Evolutionary conservation across 2,797 vertebrate genomes (phyloP).

Genomic region (Thaleichthys pacificus): DNA sequence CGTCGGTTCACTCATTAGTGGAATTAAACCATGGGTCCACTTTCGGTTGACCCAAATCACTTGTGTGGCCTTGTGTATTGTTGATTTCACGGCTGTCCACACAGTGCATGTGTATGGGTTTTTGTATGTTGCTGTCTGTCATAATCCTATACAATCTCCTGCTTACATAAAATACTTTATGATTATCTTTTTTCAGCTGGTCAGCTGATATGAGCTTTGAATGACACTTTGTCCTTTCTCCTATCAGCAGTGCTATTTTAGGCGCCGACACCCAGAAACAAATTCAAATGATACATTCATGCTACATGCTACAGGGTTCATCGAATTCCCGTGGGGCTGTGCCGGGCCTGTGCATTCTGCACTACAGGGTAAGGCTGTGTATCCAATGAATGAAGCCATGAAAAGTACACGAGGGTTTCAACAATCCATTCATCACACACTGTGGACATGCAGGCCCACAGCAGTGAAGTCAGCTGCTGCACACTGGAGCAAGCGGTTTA

Average conservation of each 20-base stretch:
- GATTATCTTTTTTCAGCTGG: constrained; percentile 51
- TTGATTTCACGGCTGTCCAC: constrained; percentile 32
- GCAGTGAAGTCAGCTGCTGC: too few species aligned
- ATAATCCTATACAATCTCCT: constrained; percentile 64
- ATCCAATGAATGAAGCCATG: constrained; percentile 40
- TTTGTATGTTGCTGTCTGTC: constrained; percentile 31
- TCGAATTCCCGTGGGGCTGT: constrained; percentile 28
- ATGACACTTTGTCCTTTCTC: constrained; percentile 36
- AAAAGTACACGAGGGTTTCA: constrained; percentile 45
- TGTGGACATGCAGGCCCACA: too few species aligned
- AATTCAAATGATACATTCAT: constrained; percentile 37
- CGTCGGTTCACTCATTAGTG: constrained; percentile 58
- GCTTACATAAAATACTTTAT: constrained; percentile 69
- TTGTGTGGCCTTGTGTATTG: constrained; percentile 52
- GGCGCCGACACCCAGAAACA: constrained; percentile 20
- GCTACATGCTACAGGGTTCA: constrained; percentile 30
- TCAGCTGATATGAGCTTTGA: constrained; percentile 16
- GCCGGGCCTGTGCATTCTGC: too few species aligned
- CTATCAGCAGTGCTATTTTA: constrained; percentile 50
- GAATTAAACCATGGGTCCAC: constrained; percentile 53
- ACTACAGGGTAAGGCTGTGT: constrained; percentile 36
- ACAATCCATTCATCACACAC: constrained; percentile 31
- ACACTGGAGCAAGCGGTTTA: too few species aligned
- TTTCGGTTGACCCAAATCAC: constrained; percentile 60
- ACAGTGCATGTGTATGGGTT: constrained; percentile 42